These are phyloP conservation scores for Solenodon paradoxus DNA, from an alignment of 2,113 vertebrate species.

Conservation along the genomic window DNA sequence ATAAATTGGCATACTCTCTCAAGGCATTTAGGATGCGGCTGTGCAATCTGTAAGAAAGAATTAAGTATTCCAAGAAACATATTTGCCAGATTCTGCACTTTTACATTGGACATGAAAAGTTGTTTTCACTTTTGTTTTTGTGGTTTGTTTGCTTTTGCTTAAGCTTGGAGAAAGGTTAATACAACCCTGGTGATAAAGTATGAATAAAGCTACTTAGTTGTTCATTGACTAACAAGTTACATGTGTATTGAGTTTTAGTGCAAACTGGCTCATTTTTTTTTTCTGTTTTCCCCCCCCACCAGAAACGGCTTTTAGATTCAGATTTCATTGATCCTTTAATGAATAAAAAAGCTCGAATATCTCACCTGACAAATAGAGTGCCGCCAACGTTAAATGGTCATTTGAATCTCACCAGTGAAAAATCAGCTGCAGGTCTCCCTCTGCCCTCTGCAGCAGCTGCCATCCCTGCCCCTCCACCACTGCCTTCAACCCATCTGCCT, in stretches of 20 bases:
- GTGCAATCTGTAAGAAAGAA: background rate
- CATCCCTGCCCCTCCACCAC: slow-evolving; percentile 57
- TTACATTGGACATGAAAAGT: background rate
- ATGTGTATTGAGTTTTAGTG: background rate
- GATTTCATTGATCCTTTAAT: slow-evolving; percentile 88
- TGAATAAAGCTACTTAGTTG: background rate
- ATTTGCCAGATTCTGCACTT: slow-evolving; percentile 25
- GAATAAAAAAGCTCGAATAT: slow-evolving; percentile 90
- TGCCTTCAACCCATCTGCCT: slow-evolving; percentile 80
- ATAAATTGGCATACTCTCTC: background rate
- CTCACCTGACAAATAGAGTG: slow-evolving; percentile 85
- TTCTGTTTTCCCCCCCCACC: background rate
- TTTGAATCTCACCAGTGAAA: slow-evolving; percentile 76
- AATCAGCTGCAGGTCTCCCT: slow-evolving; percentile 65
- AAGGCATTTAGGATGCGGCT: background rate
- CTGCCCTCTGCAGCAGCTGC: slow-evolving; percentile 78
- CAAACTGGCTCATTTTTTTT: background rate
- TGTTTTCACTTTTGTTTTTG: background rate
- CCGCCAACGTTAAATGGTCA: slow-evolving; percentile 77
- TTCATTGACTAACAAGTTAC: background rate
- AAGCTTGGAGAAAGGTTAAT: background rate
- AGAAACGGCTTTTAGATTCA: slow-evolving; percentile 86
- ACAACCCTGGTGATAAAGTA: background rate
- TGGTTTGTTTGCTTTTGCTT: background rate
- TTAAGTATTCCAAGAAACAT: background rate